phyloP scores from a whole-genome alignment of 2,797 vertebrate species.

The Microhierax caerulescens region DNA sequence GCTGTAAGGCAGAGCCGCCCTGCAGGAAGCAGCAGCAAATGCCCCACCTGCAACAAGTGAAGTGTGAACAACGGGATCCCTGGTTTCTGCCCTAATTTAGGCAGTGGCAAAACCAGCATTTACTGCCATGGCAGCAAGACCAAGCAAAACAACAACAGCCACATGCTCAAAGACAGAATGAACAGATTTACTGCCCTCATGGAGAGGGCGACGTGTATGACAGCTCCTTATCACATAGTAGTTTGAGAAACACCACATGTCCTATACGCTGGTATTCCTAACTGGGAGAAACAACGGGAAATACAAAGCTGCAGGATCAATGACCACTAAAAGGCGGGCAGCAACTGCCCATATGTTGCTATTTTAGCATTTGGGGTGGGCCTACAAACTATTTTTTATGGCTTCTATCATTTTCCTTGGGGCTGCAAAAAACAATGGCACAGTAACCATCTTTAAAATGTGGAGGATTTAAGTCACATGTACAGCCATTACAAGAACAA shows the following conservation, averaged over 20 bases:
- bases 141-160: neutral
- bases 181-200: neutral
- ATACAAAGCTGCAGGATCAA: neutral
- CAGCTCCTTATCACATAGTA: neutral
- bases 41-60: neutral
- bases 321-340: neutral
- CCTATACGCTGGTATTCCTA: accelerated
- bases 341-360: neutral
- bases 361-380: neutral
- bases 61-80: neutral
- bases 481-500: neutral
- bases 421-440: neutral
- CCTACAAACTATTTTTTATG: neutral
- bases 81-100: neutral
- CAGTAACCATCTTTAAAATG: neutral
- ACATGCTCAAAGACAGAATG: neutral
- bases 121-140: neutral
- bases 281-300: neutral
- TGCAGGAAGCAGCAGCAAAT: neutral
- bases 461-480: neutral
- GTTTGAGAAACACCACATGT: neutral
- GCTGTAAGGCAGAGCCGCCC: neutral
- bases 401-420: neutral
- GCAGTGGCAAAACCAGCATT: neutral
- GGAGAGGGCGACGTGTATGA: accelerated